Base-by-base conservation (phyloP, 2,888 invertebrate genomes). In the Chironomus tentans region DNA sequence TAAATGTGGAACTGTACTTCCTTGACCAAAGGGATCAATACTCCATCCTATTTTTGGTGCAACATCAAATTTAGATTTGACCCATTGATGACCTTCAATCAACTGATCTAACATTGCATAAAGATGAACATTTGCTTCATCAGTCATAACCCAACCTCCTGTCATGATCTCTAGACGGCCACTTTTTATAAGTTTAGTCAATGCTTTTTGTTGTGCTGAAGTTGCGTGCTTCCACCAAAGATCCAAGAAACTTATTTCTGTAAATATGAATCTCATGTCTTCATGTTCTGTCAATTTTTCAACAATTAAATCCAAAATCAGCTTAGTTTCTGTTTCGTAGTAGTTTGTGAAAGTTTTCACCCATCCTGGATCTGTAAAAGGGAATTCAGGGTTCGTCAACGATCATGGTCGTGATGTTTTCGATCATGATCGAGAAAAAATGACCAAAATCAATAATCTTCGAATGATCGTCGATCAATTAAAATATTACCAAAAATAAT, bases 311-410 rank as follows among this genome's bases (percentile, higher is more conserved):
- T 95, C 94, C 78, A 98, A 88, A 78, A 98, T 97, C 81, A 92
- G 91, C 77, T 93, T 90, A 0, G 97, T 93, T 80, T 93, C 92
- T 81, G 89, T 90, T 82, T 94, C 92, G 83, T 95, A 98, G 84
- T 98, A 98, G 81, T 93, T 93, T 80, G 97, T 95, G 83, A 96
- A 95, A 0, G 98, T 98, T 84, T 94, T 93, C 81, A 97, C 85
- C 98, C 98, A 98, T 76, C 98, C 98, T 0, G 98, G 98, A 84
- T 98, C 98, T 81, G n/a, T n/a, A n/a, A n/a, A n/a, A n/a, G n/a
- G n/a, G n/a, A n/a, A n/a, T n/a, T n/a, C n/a, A n/a, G n/a, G n/a
- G n/a, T n/a, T n/a, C n/a, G n/a, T n/a, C n/a, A n/a, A n/a, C n/a
- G n/a, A n/a, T n/a, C n/a, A n/a, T n/a, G n/a, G n/a, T n/a, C n/a